A percentile compares a stretch with the other conserved stretches of the same genome.
phyloP scores from a whole-genome alignment of 2,113 vertebrate species.

The Tricholaema leucomelas region DNA sequence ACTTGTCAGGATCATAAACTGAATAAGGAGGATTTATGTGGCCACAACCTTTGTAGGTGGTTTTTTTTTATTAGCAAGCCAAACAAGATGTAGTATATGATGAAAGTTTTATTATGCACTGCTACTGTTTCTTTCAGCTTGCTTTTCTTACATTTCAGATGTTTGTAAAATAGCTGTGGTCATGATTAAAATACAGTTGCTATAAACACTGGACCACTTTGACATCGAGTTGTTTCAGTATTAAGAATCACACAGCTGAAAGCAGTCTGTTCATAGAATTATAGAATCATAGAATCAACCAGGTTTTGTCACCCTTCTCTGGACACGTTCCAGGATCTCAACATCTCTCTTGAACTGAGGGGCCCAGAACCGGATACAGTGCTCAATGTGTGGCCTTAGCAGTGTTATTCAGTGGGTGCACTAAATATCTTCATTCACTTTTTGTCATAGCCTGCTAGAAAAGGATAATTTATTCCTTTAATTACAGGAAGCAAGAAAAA shows the following conservation, averaged over 20 bases:
- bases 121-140: slow-evolving; percentile 37
- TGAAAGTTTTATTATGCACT: slow-evolving; percentile 56
- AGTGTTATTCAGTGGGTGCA: not conserved
- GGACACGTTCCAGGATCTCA: too few species aligned
- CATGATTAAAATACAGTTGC: not conserved
- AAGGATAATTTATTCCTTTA: not conserved
- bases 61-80: slow-evolving; percentile 62
- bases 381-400: too few species aligned
- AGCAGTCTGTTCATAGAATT: not conserved
- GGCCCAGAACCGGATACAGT: too few species aligned
- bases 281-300: too few species aligned
- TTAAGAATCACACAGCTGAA: not conserved
- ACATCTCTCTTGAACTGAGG: too few species aligned
- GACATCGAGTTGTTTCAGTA: not conserved
- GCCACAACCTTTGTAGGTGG: slow-evolving; percentile 27
- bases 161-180: slow-evolving; percentile 38
- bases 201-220: not conserved
- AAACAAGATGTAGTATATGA: slow-evolving; percentile 51
- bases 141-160: not conserved
- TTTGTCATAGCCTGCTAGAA: not conserved
- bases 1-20: slow-evolving; percentile 10
- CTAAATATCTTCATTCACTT: not conserved
- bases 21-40: slow-evolving; percentile 60
- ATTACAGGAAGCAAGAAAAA: not conserved
- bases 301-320: too few species aligned